These are phyloP conservation scores for Heterotis niloticus DNA, from an alignment of 2,113 vertebrate species.

Conservation along the genomic window DNA sequence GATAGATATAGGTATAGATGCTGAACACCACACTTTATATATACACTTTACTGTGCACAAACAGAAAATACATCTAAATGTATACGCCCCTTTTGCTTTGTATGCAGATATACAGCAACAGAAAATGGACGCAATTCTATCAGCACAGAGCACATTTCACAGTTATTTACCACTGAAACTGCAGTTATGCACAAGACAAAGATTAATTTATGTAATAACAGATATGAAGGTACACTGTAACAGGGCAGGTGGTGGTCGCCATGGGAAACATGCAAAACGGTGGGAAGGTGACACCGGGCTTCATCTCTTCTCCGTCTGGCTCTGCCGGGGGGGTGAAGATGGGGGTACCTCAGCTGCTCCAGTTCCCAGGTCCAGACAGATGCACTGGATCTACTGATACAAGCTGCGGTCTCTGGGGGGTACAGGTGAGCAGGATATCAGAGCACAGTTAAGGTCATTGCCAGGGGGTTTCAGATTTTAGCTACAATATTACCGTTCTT, in stretches of 20 bases:
- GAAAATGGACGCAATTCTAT: neutral
- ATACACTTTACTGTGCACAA: constrained; percentile 2
- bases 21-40: constrained; percentile 19
- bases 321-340: neutral
- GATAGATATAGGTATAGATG: neutral
- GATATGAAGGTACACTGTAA: neutral
- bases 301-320: neutral
- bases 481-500: neutral
- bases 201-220: neutral
- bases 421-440: neutral
- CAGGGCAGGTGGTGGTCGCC: constrained; percentile 5
- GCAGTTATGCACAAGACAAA: constrained; percentile 20
- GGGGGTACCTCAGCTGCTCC: neutral
- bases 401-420: constrained; percentile 14
- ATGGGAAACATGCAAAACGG: constrained; percentile 14
- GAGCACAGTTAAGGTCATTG: neutral
- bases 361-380: neutral
- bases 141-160: constrained; percentile 13
- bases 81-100: neutral
- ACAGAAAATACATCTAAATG: neutral
- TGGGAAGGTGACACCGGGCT: neutral
- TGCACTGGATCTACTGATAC: neutral
- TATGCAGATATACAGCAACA: neutral
- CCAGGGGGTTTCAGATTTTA: no score
- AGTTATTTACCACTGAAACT: constrained; percentile 17